phyloP scores from a whole-genome alignment of 2,797 vertebrate genomes.

The Characodon lateralis region DNA sequence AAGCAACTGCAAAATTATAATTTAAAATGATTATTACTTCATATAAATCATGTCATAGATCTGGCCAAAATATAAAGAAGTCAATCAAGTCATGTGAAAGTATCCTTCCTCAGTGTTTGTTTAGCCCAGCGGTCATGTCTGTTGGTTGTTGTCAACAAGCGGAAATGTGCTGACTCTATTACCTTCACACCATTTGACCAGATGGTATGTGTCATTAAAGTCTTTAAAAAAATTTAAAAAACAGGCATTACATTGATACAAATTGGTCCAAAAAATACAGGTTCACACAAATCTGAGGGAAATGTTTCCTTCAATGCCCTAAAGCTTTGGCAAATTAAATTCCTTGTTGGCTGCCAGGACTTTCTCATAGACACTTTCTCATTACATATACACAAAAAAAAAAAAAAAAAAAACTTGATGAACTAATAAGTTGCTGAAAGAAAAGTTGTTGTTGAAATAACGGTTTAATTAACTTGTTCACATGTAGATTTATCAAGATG shows the following conservation, averaged over 20 bases:
- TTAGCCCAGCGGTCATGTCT: constrained; percentile 46
- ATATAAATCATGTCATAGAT: background rate
- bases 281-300: constrained; percentile 50
- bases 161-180: constrained; percentile 39
- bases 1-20: background rate
- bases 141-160: constrained; percentile 37
- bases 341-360: constrained; percentile 3
- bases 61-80: background rate
- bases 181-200: background rate
- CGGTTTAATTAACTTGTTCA: background rate
- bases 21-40: background rate
- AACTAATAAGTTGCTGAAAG: constrained; percentile 5
- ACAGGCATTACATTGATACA: constrained; percentile 18
- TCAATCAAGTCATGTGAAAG: constrained; percentile 37
- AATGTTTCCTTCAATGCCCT: constrained; percentile 30
- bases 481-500: background rate
- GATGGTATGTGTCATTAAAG: constrained; percentile 6
- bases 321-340: constrained; percentile 32
- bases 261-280: constrained; percentile 40
- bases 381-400: constrained; percentile 11
- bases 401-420: background rate
- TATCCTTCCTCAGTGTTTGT: constrained; percentile 11
- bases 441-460: background rate
- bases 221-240: constrained; percentile 11
- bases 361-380: constrained; percentile 28